A percentile compares a stretch with the other conserved stretches of the same genome.
These are phyloP conservation scores for Marmota monax DNA, from an alignment of 2,113 vertebrate species.

Conservation along the genomic window DNA sequence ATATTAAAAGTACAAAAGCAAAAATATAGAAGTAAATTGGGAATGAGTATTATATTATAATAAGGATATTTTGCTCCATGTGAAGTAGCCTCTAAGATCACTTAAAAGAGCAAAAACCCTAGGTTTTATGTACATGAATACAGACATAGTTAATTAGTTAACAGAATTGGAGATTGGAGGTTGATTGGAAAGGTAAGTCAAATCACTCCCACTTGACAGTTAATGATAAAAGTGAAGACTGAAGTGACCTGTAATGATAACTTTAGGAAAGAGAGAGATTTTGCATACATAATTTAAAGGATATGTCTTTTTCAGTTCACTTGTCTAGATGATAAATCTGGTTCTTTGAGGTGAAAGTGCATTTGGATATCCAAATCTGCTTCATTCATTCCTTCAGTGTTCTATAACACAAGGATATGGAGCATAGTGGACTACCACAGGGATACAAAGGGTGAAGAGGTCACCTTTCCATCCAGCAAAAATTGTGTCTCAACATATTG, in stretches of 20 bases:
- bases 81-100: not conserved
- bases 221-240: slow-evolving; percentile 24
- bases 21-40: not conserved
- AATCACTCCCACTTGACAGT: not conserved
- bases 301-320: not conserved
- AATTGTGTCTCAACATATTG: not conserved
- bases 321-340: not conserved
- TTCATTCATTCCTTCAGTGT: not conserved
- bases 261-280: not conserved
- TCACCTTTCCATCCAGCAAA: not conserved
- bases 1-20: not conserved
- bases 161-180: not conserved
- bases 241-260: not conserved
- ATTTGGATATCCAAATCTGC: not conserved
- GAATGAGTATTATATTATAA: no score
- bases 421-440: not conserved
- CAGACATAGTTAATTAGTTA: not conserved
- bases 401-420: not conserved
- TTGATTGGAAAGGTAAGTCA: slow-evolving; percentile 4
- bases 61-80: no score
- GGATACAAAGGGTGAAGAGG: not conserved
- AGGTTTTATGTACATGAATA: not conserved
- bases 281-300: not conserved
- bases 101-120: not conserved
- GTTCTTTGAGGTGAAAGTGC: not conserved